Evolutionary conservation across 37 sponge, comb jelly and placozoan genomes (phyloP).

Genomic region (Agelas oroides): DNA sequence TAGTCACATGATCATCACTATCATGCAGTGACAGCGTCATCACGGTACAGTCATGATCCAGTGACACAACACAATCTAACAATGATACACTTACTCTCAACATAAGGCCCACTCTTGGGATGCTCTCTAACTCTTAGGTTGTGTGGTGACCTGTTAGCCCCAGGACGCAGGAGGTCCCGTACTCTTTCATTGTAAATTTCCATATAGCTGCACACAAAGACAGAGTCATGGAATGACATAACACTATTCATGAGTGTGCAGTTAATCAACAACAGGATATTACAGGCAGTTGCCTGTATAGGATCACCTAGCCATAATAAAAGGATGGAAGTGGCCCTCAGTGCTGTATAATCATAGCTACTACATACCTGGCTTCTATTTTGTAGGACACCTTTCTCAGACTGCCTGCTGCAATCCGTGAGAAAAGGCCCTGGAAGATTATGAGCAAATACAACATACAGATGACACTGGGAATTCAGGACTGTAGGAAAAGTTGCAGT

Average conservation of each 20-base stretch:
- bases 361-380: constrained; percentile 89
- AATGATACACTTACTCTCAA: constrained; percentile 68
- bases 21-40: no score
- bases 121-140: constrained; percentile 84
- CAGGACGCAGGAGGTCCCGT: constrained; percentile 65
- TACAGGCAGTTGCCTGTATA: no score
- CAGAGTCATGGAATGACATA: background rate
- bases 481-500: no score
- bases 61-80: background rate
- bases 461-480: background rate
- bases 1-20: no score
- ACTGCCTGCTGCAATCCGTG: constrained; percentile 29
- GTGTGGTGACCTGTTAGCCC: constrained; percentile 13
- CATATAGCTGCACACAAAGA: no score
- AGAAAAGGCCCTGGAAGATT: constrained; percentile 44
- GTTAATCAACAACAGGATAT: background rate
- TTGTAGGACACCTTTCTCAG: constrained; percentile 64
- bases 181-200: constrained; percentile 94
- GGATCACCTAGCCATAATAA: no score
- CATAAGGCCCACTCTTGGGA: constrained; percentile 92
- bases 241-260: background rate
- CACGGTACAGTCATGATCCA: no score
- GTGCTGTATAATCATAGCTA: no score
- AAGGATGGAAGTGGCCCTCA: background rate
- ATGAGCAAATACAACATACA: background rate